Conservation (phyloP, 2,888 invertebrate species). For the Oxytorus armatus region DNA sequence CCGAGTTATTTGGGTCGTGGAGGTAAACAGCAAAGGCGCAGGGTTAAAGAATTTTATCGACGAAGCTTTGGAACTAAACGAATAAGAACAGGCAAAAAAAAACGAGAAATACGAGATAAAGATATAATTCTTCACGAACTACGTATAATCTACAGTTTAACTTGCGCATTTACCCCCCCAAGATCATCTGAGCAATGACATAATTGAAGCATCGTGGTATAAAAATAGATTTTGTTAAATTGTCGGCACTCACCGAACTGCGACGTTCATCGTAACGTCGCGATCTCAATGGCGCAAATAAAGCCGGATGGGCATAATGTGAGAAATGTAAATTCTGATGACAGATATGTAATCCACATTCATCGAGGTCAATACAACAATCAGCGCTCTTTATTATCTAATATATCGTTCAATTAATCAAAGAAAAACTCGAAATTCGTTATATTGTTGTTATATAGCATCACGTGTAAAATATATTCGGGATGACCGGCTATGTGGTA, state of each 20-base stretch:
- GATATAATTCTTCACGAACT: not conserved
- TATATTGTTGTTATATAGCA: slow-evolving; percentile 42
- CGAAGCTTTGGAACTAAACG: not conserved
- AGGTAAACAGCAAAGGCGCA: slow-evolving; percentile 54
- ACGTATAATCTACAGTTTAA: not conserved
- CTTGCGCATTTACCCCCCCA: not conserved
- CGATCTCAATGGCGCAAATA: not conserved
- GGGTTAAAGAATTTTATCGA: slow-evolving; percentile 13
- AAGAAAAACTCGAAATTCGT: slow-evolving; percentile 20
- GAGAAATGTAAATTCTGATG: not conserved
- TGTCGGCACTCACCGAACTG: slow-evolving; percentile 44
- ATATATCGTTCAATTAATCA: not conserved
- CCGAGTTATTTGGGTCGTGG: slow-evolving; percentile 56
- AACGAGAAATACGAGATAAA: not conserved
- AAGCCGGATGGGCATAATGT: not conserved
- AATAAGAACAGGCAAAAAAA: slow-evolving; percentile 22
- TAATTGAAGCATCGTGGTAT: slow-evolving; percentile 42
- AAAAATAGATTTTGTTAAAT: slow-evolving; percentile 64
- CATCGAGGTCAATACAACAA: not conserved
- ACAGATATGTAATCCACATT: not conserved
- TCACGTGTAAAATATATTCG: slow-evolving; percentile 51
- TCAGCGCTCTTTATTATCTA: not conserved
- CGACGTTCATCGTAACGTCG: slow-evolving; percentile 3
- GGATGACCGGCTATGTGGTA: too few species aligned
- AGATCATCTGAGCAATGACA: slow-evolving; percentile 38